phyloP scores from a whole-genome alignment of 2,888 invertebrate genomes.

The Dorcus hopei region DNA sequence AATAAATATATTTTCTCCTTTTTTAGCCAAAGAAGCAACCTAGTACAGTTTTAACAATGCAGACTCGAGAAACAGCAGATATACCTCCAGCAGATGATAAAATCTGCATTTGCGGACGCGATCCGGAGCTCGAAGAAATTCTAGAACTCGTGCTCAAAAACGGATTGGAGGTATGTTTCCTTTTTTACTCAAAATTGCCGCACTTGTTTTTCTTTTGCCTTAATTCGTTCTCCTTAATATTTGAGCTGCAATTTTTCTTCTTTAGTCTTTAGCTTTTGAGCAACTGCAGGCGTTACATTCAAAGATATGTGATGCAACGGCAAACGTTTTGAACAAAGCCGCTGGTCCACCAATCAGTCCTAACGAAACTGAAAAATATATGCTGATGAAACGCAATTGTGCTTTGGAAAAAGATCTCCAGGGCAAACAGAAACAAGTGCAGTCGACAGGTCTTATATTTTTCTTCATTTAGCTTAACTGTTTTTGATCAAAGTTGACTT shows the following conservation, averaged over 20 bases:
- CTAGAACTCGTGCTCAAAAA: slow-evolving; percentile 32
- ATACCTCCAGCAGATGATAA: slow-evolving; percentile 6
- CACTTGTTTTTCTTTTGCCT: slow-evolving; percentile 1
- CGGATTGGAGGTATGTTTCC: slow-evolving; percentile 36
- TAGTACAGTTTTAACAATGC: background rate
- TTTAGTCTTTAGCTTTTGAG: slow-evolving; percentile 51
- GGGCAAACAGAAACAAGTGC: slow-evolving; percentile 52
- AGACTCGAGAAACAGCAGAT: background rate
- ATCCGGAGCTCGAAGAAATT: slow-evolving; percentile 24
- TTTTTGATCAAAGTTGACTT: slow-evolving; percentile 2
- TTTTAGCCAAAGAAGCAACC: background rate
- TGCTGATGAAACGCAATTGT: slow-evolving; percentile 50
- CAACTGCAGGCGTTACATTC: slow-evolving; percentile 56
- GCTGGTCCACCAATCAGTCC: slow-evolving; percentile 44
- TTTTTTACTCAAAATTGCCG: slow-evolving; percentile 17
- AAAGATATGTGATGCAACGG: slow-evolving; percentile 53
- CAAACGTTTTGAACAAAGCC: slow-evolving; percentile 42
- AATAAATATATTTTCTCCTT: too few species aligned
- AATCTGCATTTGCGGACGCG: slow-evolving; percentile 20
- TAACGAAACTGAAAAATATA: slow-evolving; percentile 45
- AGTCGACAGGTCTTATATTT: slow-evolving; percentile 50
- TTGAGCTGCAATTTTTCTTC: slow-evolving; percentile 4
- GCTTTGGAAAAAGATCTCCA: slow-evolving; percentile 51
- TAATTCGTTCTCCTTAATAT: background rate
- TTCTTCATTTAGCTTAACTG: background rate